These are phyloP conservation scores for Cossypha dichroa DNA, from an alignment of 2,797 vertebrate genomes.

Conservation along the genomic window DNA sequence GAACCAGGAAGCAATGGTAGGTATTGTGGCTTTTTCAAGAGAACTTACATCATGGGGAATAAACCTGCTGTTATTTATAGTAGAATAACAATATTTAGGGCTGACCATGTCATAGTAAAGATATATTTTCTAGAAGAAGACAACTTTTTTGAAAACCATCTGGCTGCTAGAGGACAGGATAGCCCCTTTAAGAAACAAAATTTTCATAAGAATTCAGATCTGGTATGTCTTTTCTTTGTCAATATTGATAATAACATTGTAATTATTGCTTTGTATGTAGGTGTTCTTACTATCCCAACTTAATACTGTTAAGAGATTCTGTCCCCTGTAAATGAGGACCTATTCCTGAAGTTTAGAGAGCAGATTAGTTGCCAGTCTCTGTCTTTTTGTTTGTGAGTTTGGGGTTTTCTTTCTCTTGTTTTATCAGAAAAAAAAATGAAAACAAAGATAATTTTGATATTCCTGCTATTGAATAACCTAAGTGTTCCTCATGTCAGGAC, in stretches of 20 bases:
- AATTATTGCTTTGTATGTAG: not conserved
- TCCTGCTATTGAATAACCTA: not conserved
- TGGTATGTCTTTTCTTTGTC: not conserved
- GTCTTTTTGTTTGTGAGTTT: not conserved
- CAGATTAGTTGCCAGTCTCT: not conserved
- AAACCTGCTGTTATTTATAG: not conserved
- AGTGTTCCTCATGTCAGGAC: not conserved
- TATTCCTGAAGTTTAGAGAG: not conserved
- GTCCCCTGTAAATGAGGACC: not conserved
- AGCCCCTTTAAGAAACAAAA: not conserved
- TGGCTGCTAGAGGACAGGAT: not conserved
- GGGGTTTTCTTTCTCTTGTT: accelerated
- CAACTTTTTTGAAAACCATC: not conserved
- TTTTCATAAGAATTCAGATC: not conserved
- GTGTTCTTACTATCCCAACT: not conserved
- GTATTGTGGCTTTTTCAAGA: not conserved
- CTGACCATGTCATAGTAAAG: not conserved
- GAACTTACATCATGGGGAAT: not conserved
- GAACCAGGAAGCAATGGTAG: constrained; percentile 56
- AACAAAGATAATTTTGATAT: not conserved
- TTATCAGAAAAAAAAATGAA: not conserved
- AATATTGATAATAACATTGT: not conserved
- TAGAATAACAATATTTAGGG: not conserved
- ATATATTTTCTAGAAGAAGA: not conserved
- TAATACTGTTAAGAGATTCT: not conserved